Conservation (phyloP, 1,140 invertebrate genomes). For the Papilio machaon region DNA sequence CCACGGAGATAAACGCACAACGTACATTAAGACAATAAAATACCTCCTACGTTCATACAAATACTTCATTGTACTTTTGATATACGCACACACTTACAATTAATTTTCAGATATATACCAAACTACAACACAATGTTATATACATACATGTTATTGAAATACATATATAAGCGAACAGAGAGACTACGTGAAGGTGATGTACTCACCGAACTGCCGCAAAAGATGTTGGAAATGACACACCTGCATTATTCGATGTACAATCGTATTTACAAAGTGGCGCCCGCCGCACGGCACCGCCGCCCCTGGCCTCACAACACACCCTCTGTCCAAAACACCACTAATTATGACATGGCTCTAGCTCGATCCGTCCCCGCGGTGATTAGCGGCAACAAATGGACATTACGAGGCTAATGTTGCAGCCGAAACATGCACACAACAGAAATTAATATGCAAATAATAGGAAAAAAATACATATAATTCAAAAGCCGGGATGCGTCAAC, state of each 20-base stretch:
- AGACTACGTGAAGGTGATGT: slow-evolving; percentile 48
- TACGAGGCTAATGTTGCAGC: slow-evolving; percentile 56
- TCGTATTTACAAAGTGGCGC: slow-evolving; percentile 62
- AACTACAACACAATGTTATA: slow-evolving; percentile 16
- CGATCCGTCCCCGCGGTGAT: slow-evolving; percentile 36
- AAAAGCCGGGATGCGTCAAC: slow-evolving; percentile 70
- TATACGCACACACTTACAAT: background rate
- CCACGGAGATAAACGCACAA: slow-evolving; percentile 7
- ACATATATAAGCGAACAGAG: slow-evolving; percentile 39
- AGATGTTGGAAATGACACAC: slow-evolving; percentile 83
- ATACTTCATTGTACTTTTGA: slow-evolving; percentile 3
- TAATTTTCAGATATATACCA: background rate
- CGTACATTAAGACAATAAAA: slow-evolving; percentile 31
- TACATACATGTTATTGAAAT: slow-evolving; percentile 42
- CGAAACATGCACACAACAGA: slow-evolving; percentile 72
- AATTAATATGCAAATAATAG: slow-evolving; percentile 70
- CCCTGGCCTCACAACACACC: slow-evolving; percentile 66
- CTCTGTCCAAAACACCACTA: slow-evolving; percentile 79
- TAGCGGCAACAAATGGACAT: slow-evolving; percentile 48
- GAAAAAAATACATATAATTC: slow-evolving; percentile 70
- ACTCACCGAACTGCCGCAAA: slow-evolving; percentile 81
- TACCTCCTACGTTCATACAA: slow-evolving; percentile 30
- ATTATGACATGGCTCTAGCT: slow-evolving; percentile 71
- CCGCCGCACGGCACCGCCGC: slow-evolving; percentile 59
- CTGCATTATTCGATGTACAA: slow-evolving; percentile 79